Percentiles rank a stretch among this genome's conserved stretches.
Evolutionary conservation across 37 sponge, comb jelly and placozoan species (phyloP).

Genomic region (Bolinopsis microptera): DNA sequence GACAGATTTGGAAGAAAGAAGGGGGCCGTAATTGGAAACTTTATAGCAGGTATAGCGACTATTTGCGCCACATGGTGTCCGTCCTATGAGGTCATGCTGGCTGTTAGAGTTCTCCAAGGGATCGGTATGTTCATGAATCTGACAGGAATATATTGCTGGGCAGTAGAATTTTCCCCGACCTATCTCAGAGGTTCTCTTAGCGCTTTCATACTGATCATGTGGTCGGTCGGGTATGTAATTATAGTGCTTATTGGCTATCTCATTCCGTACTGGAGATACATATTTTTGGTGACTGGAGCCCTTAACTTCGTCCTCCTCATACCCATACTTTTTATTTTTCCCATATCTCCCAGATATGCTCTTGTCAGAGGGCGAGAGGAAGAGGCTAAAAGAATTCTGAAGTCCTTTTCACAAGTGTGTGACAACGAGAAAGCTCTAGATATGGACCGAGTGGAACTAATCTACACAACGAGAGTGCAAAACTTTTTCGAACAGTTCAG

Average conservation of each 20-base stretch:
- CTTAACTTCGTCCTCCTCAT: background rate
- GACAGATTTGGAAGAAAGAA: slow-evolving; percentile 10
- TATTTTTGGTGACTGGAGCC: background rate
- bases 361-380: background rate
- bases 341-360: background rate
- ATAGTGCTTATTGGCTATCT: slow-evolving; percentile 16
- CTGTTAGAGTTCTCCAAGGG: background rate
- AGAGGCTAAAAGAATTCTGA: background rate
- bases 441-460: background rate
- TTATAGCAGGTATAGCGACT: background rate
- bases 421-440: background rate
- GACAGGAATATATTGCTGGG: slow-evolving; percentile 16
- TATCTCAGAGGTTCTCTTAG: background rate
- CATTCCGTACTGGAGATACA: background rate
- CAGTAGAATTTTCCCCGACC: background rate
- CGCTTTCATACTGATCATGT: background rate
- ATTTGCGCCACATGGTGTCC: background rate
- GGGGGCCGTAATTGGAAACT: background rate
- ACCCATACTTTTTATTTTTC: background rate
- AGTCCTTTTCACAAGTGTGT: background rate
- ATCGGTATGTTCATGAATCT: background rate
- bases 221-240: background rate
- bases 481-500: background rate
- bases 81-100: background rate
- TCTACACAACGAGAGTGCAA: background rate